These are phyloP conservation scores for Hydrophis major DNA, from an alignment of 2,797 vertebrate genomes.

Conservation along the genomic window DNA sequence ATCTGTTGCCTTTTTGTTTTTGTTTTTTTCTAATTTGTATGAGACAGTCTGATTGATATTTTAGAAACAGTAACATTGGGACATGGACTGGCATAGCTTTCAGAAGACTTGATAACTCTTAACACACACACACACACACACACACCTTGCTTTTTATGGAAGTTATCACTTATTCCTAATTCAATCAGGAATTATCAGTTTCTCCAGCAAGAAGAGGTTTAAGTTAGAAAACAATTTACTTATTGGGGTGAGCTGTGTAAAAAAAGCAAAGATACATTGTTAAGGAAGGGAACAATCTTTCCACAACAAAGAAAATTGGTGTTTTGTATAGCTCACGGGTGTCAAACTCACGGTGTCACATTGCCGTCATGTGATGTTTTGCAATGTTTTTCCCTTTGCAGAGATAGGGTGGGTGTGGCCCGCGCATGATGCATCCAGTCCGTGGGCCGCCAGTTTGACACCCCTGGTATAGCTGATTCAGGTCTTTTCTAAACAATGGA, in stretches of 20 bases:
- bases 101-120: background rate
- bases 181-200: constrained; percentile 5
- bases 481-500: background rate
- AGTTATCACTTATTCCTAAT: background rate
- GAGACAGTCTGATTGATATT: background rate
- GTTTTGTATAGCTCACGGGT: background rate
- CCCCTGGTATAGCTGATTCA: background rate
- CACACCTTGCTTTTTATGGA: background rate
- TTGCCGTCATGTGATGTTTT: too few relatives aligned
- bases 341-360: too few relatives aligned
- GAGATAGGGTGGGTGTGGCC: too few relatives aligned
- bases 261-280: background rate
- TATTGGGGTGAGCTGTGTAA: background rate
- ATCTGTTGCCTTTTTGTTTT: background rate
- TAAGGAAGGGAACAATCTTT: constrained; percentile 19
- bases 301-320: background rate
- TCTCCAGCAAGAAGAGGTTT: background rate
- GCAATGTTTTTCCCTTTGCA: too few relatives aligned
- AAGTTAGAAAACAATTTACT: background rate
- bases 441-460: too few relatives aligned
- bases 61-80: background rate
- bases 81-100: background rate
- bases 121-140: background rate
- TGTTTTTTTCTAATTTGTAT: background rate
- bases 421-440: too few relatives aligned